These are phyloP conservation scores for Syncerus caffer DNA, from an alignment of 2,797 vertebrate species.

Conservation along the genomic window DNA sequence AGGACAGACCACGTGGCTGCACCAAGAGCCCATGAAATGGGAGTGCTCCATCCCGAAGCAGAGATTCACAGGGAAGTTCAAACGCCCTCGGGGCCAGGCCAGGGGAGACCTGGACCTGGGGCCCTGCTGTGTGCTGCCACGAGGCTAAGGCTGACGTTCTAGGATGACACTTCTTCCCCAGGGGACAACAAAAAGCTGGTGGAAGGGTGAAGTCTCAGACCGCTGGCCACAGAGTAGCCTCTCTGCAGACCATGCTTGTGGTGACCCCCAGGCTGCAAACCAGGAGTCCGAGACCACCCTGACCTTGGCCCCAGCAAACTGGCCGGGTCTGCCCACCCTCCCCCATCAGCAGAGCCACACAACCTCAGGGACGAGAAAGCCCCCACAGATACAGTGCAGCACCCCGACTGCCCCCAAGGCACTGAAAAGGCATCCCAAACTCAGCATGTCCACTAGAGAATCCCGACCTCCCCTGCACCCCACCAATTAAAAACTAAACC, in stretches of 20 bases:
- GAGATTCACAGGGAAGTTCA: neutral
- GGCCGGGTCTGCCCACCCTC: neutral
- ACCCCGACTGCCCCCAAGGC: accelerated
- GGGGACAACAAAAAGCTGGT: neutral
- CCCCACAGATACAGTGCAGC: accelerated
- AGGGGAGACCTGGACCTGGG: neutral
- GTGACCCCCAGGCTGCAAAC: neutral
- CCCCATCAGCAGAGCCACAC: neutral
- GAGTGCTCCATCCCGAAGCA: neutral
- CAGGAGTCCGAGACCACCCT: neutral
- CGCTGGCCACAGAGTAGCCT: neutral
- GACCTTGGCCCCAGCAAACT: neutral
- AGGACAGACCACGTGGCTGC: neutral
- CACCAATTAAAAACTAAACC: neutral
- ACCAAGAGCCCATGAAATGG: accelerated
- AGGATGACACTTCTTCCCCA: neutral
- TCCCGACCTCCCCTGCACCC: neutral
- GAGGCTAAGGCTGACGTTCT: neutral
- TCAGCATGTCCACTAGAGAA: neutral
- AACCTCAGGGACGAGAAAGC: neutral
- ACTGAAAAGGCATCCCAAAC: neutral
- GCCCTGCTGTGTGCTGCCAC: neutral
- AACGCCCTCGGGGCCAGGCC: neutral
- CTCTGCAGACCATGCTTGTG: neutral
- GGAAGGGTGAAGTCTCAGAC: neutral